These are phyloP conservation scores for Drosophila tanythrix DNA, from an alignment of 2,888 invertebrate species.

Conservation along the genomic window DNA sequence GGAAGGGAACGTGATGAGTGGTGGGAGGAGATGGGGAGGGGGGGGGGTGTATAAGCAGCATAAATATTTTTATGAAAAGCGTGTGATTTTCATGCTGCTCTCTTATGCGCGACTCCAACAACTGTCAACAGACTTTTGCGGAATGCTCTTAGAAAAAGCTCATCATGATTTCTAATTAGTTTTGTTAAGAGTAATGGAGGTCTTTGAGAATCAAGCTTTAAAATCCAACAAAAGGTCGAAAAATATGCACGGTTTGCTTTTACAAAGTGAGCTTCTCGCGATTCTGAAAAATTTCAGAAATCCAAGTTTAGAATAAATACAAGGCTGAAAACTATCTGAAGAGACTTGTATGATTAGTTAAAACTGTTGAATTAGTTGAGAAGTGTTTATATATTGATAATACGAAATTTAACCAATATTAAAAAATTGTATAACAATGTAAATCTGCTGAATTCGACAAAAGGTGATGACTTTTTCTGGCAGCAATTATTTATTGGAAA, in stretches of 20 bases:
- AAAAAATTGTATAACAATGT: not conserved
- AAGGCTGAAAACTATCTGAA: not conserved
- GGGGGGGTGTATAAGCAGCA: not conserved
- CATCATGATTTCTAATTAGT: slow-evolving; percentile 1
- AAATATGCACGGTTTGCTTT: not conserved
- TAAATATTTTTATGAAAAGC: slow-evolving; percentile 57
- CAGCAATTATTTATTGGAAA: not conserved
- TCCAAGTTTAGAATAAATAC: not conserved
- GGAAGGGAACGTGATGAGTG: not conserved
- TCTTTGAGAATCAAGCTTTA: not conserved
- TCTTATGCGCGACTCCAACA: slow-evolving; percentile 24
- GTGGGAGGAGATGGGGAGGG: not conserved
- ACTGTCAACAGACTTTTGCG: slow-evolving; percentile 23
- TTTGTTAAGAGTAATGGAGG: not conserved
- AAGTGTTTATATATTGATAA: not conserved
- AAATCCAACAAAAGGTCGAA: not conserved
- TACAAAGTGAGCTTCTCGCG: not conserved
- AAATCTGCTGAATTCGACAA: not conserved
- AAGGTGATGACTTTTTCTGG: not conserved
- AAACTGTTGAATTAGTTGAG: not conserved
- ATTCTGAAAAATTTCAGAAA: not conserved
- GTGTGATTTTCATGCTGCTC: slow-evolving; percentile 43
- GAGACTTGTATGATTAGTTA: not conserved
- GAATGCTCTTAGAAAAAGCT: slow-evolving; percentile 20
- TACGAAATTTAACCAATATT: not conserved